These are phyloP conservation scores for Adelges cooleyi DNA, from an alignment of 1,140 invertebrate species.

Conservation along the genomic window DNA sequence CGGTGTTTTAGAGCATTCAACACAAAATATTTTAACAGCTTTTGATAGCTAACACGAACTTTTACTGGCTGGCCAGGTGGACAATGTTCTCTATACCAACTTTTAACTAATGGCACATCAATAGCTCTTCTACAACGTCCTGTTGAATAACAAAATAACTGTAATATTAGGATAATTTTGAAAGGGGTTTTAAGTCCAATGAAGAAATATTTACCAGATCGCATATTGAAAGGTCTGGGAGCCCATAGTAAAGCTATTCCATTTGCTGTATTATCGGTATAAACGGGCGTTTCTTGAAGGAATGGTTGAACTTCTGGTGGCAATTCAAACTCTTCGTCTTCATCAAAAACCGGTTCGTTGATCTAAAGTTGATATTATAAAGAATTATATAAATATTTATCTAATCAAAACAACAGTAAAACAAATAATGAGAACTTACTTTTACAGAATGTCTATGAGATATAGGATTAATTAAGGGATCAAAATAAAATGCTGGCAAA, in stretches of 20 bases:
- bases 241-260: conserved; percentile 98
- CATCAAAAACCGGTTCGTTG: conserved; percentile 74
- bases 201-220: conserved; percentile 54
- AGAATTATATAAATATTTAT: background rate
- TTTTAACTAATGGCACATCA: conserved; percentile 93
- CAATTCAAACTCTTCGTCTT: conserved; percentile 89
- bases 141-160: conserved; percentile 34
- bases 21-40: conserved; percentile 95
- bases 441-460: conserved; percentile 85
- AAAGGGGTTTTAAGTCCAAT: too few relatives aligned
- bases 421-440: conserved; percentile 37
- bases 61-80: conserved; percentile 98
- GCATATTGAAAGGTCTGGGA: conserved; percentile 90
- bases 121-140: conserved; percentile 77
- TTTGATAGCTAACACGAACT: conserved; percentile 98
- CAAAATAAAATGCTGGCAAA: conserved; percentile 98
- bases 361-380: conserved; percentile 33
- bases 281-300: conserved; percentile 86
- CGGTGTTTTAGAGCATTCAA: conserved; percentile 94
- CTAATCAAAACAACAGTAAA: too few relatives aligned
- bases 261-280: conserved; percentile 98
- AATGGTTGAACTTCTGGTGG: conserved; percentile 85
- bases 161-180: background rate
- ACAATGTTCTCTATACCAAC: conserved; percentile 96
- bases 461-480: conserved; percentile 98